Conservation (phyloP, 1,140 invertebrate genomes). For the Maconellicoccus hirsutus region DNA sequence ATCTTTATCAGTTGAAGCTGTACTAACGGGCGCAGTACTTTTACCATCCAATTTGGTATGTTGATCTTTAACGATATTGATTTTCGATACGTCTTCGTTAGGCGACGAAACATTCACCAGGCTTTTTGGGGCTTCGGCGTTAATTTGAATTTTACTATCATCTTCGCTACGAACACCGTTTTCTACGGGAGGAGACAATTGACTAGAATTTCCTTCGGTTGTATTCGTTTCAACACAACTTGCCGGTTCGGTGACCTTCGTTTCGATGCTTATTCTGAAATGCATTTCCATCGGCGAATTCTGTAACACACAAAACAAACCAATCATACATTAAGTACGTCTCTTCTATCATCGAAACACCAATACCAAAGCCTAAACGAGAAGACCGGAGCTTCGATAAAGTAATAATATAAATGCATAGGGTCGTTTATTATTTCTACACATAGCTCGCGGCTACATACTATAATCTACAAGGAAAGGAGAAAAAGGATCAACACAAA, state of each 20-base stretch:
- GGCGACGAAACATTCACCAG: no score
- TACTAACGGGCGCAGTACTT: no score
- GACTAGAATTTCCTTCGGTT: neutral
- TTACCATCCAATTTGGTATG: no score
- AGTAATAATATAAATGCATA: constrained; percentile 15
- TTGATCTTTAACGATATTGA: no score
- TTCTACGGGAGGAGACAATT: neutral
- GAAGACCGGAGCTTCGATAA: neutral
- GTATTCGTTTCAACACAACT: neutral
- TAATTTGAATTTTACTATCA: no score
- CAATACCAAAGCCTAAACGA: neutral
- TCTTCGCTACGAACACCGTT: no score
- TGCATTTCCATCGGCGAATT: neutral
- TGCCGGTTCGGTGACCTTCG: neutral
- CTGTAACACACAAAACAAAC: constrained; percentile 4
- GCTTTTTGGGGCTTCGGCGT: no score
- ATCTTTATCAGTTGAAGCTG: no score
- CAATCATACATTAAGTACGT: neutral
- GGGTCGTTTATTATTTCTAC: neutral
- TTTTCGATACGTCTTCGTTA: no score
- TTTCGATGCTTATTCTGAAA: neutral
- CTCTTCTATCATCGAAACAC: neutral
- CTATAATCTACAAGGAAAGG: neutral
- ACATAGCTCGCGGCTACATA: neutral
- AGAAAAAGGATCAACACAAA: no score